A percentile compares a stretch with the other conserved stretches of the same genome.
phyloP scores from a whole-genome alignment of 2,888 invertebrate species.

The Ophraella communa region DNA sequence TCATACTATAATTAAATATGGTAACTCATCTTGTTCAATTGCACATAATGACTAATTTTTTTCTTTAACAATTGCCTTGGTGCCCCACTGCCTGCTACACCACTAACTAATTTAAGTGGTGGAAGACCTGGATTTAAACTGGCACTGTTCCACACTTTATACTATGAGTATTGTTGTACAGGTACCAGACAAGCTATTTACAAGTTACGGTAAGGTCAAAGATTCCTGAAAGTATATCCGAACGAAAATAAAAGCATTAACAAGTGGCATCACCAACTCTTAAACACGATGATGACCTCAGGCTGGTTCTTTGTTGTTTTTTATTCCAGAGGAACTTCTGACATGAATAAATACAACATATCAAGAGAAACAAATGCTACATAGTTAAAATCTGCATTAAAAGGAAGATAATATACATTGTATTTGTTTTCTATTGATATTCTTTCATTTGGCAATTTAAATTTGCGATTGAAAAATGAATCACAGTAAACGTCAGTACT shows the following conservation, averaged over 20 bases:
- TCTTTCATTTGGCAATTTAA: no score
- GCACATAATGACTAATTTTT: conserved; percentile 51
- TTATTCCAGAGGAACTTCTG: background rate
- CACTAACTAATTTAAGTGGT: conserved; percentile 53
- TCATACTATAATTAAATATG: conserved; percentile 46
- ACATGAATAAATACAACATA: no score
- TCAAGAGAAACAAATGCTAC: no score
- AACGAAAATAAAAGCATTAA: conserved; percentile 18
- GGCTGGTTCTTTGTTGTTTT: background rate
- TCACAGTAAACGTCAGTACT: no score
- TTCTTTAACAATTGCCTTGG: conserved; percentile 52
- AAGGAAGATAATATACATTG: no score
- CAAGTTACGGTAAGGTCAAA: conserved; percentile 33
- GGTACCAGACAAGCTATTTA: conserved; percentile 58
- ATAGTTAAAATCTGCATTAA: no score
- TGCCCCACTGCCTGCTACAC: conserved; percentile 58
- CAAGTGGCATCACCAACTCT: conserved; percentile 24
- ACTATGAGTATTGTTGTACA: conserved; percentile 58
- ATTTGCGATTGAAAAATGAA: no score
- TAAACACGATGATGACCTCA: conserved; percentile 3
- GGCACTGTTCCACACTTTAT: conserved; percentile 54
- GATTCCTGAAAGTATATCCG: background rate
- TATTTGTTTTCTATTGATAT: no score
- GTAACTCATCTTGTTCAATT: conserved; percentile 49
- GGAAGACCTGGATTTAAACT: conserved; percentile 60